Base-by-base conservation (phyloP, 2,888 invertebrate genomes). In the Tetragnatha montana region DNA sequence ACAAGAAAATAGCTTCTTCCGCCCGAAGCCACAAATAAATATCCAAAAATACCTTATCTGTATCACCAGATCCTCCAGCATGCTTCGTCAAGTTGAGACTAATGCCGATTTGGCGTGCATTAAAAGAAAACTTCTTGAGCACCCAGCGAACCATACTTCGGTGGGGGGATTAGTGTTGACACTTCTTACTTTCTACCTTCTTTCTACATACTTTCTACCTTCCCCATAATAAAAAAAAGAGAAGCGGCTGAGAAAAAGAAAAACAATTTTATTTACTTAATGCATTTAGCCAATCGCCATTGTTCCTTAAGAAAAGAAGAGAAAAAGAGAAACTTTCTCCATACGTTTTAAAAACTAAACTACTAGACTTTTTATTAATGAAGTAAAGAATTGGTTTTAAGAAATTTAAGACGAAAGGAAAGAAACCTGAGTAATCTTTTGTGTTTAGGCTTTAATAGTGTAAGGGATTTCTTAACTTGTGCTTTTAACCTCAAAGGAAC, bases 41-140 rank as follows among this genome's bases (percentile, higher is more conserved):
- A 35, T 35, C 35, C 35, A 1, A 35, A 35, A 35, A 35, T 35
- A 35, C 35, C 4, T 35, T 35, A 35, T 35, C 35, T 35, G 35
- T 35, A 35, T 35, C 35, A 35, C 35, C 35, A 35, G 35, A 35
- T 35, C 35, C 35, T 35, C 35, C 35, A 35, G 35, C 4, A 35
- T 35, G 35, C 35, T 35, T 35, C 35, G 4, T 35, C 35, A 35
- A 35, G 6, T 69, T 14, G 21, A 21, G 21, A 73, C 21, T 73
- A 73, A 73, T 73, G 22, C 73, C 73, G 12, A 73, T 73, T 73
- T 73, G 73, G 17, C 17, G 60, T 60, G 60, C 60, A 60, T 60
- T 60, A 17, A 60, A 60, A 10, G 60, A 60, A 60, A 60, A 60
- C 6, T 60, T 60, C 60, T 60, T 60, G 60, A 60, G 17, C 60